These are phyloP conservation scores for Podarcis raffonei DNA, from an alignment of 2,113 vertebrate species.

Conservation along the genomic window DNA sequence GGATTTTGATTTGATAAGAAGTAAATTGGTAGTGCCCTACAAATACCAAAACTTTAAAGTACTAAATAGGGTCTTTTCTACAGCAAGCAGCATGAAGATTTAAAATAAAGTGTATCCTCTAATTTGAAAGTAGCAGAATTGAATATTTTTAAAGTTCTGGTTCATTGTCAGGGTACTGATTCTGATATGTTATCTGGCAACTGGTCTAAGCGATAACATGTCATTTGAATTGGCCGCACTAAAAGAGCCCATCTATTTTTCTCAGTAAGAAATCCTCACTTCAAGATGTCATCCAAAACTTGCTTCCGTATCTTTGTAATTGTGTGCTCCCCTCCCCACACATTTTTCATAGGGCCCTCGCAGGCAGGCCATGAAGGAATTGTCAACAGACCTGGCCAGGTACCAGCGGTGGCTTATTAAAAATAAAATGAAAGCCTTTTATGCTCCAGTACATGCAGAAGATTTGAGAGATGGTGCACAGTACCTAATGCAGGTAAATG, in stretches of 20 bases:
- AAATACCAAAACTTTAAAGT: background rate
- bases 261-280: no score
- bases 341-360: constrained; percentile 82
- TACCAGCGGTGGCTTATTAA: constrained; percentile 96
- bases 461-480: constrained; percentile 93
- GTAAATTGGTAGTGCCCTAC: background rate
- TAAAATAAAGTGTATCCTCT: background rate
- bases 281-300: no score
- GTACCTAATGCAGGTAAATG: constrained; percentile 91
- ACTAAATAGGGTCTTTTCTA: background rate
- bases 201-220: background rate
- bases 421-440: constrained; percentile 95
- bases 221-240: background rate
- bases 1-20: no score
- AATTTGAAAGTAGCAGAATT: background rate
- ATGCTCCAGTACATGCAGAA: constrained; percentile 92
- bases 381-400: constrained; percentile 85
- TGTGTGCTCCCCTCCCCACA: background rate
- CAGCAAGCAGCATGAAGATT: background rate
- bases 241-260: background rate
- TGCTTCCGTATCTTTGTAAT: background rate
- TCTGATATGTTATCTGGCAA: background rate
- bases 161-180: background rate
- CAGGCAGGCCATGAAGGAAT: constrained; percentile 92
- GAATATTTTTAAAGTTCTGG: background rate